Evolutionary conservation across 2,113 vertebrate genomes (phyloP).

Genomic region (Chitala chitala): DNA sequence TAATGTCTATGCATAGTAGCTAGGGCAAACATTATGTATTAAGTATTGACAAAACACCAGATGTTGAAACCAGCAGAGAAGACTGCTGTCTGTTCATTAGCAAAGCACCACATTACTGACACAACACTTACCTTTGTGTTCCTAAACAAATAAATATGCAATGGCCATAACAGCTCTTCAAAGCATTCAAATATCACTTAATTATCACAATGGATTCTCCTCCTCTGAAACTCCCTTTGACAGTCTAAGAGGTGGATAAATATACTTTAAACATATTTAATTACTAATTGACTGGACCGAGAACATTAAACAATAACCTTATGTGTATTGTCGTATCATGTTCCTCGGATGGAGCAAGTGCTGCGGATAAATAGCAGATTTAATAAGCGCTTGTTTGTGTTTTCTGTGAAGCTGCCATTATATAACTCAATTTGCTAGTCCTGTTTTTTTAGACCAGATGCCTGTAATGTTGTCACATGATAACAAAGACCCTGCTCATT

Average conservation of each 20-base stretch:
- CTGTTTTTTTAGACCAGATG: neutral
- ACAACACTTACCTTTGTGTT: constrained; percentile 12
- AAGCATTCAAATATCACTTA: neutral
- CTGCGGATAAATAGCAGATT: neutral
- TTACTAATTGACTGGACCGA: constrained; percentile 28
- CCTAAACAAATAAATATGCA: constrained; percentile 1
- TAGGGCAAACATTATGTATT: constrained; percentile 6
- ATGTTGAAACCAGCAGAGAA: neutral
- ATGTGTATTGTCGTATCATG: constrained; percentile 2
- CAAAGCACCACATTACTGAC: neutral
- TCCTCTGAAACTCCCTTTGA: neutral
- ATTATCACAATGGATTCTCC: neutral
- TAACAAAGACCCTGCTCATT: neutral
- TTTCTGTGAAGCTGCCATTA: neutral
- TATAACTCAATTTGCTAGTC: neutral
- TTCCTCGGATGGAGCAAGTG: neutral
- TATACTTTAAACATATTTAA: constrained; percentile 15
- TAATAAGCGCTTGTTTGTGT: neutral
- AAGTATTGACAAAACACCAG: neutral
- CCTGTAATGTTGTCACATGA: neutral
- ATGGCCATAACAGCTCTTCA: neutral
- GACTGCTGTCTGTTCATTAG: neutral
- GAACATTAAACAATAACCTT: neutral
- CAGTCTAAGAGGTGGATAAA: neutral
- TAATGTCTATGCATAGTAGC: too few relatives aligned